Percentiles rank a stretch among this genome's conserved stretches.
phyloP scores from a whole-genome alignment of 1,140 invertebrate genomes.

The Onthophagus taurus region DNA sequence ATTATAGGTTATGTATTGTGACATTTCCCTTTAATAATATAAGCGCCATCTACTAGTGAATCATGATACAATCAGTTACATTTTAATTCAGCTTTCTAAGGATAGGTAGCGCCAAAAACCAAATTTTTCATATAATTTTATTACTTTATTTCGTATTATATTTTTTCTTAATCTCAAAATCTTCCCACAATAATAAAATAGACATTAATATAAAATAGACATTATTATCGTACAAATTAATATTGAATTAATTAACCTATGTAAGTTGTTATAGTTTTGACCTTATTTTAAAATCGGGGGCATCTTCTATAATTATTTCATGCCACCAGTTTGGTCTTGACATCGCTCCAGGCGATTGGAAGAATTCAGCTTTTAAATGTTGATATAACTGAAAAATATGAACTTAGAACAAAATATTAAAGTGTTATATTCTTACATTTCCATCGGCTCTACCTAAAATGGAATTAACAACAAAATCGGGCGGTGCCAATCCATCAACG shows the following conservation, averaged over 20 bases:
- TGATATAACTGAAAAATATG: constrained; percentile 61
- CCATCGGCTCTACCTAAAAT: constrained; percentile 75
- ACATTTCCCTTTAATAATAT: no score
- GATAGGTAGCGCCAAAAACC: no score
- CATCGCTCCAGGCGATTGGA: constrained; percentile 58
- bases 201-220: constrained; percentile 2
- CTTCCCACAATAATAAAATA: constrained; percentile 14
- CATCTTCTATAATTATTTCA: constrained; percentile 46
- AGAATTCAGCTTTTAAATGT: constrained; percentile 67
- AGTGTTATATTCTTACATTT: constrained; percentile 47
- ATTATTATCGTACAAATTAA: constrained; percentile 8
- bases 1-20: no score
- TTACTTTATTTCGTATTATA: no score
- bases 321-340: constrained; percentile 71
- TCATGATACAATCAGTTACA: no score
- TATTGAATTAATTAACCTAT: constrained; percentile 10
- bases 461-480: constrained; percentile 82
- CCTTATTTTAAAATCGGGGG: constrained; percentile 25
- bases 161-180: no score
- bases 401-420: constrained; percentile 1
- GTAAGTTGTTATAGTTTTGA: constrained; percentile 24
- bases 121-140: no score
- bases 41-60: no score
- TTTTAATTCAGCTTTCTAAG: no score
- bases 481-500: constrained; percentile 76